Percentiles rank a stretch among this genome's conserved stretches.
Evolutionary conservation across 2,888 invertebrate species (phyloP).

Genomic region (Epinotia demarniana): DNA sequence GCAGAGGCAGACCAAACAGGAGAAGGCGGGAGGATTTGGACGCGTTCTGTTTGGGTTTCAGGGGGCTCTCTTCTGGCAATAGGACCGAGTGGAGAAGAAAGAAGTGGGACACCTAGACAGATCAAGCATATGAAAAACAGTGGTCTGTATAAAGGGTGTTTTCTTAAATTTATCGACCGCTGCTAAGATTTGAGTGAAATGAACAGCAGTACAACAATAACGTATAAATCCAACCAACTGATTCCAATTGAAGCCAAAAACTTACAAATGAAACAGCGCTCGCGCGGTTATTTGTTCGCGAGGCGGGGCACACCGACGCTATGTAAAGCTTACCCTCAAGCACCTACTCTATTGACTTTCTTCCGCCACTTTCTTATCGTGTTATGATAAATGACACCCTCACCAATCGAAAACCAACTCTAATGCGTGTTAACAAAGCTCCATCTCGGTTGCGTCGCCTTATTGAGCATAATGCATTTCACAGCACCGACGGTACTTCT

Average conservation of each 20-base stretch:
- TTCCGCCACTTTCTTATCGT: slow-evolving; percentile 82
- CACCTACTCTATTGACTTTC: slow-evolving; percentile 84
- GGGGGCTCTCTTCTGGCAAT: too few relatives aligned
- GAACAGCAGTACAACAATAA: slow-evolving; percentile 11
- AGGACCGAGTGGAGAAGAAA: too few relatives aligned
- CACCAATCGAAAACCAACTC: slow-evolving; percentile 56
- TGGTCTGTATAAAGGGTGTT: not conserved
- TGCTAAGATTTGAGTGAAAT: not conserved
- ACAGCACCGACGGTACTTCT: slow-evolving; percentile 79
- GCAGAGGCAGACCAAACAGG: too few relatives aligned
- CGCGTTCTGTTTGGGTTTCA: too few relatives aligned
- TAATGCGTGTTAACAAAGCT: slow-evolving; percentile 55
- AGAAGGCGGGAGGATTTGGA: too few relatives aligned
- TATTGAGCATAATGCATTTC: slow-evolving; percentile 78
- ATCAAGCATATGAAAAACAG: too few relatives aligned
- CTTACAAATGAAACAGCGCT: slow-evolving; percentile 46
- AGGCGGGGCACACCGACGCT: slow-evolving; percentile 65
- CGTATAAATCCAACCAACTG: slow-evolving; percentile 33
- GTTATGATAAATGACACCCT: slow-evolving; percentile 76
- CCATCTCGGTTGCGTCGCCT: slow-evolving; percentile 53
- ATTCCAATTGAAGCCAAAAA: slow-evolving; percentile 40
- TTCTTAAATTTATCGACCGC: not conserved
- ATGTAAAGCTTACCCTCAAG: slow-evolving; percentile 77
- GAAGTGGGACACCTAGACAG: too few relatives aligned
- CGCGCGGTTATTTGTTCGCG: slow-evolving; percentile 66